Evolutionary conservation across 2,113 vertebrate genomes (phyloP), one percentile per base, ranked within the genome.

Genomic region (Setophaga petechia): DNA sequence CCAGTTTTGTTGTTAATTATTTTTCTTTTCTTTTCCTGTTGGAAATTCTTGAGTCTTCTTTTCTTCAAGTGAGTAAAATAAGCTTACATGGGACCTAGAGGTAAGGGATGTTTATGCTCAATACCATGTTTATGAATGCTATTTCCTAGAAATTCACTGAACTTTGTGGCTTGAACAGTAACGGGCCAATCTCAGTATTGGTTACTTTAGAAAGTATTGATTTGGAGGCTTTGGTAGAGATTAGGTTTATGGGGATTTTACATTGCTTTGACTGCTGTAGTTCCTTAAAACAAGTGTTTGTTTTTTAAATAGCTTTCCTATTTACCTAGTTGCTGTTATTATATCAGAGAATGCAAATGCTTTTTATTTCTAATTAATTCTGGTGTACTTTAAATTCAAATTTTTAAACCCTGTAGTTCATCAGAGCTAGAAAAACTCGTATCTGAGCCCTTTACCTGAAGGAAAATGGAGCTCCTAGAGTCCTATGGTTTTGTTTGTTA

Each of bases 1-100:
- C 3, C 0, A 1, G 15, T 12, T 23, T 2, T 46, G 5, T 6
- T 12, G 2, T 7, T 58, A 11, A 4, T 10, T 24, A 4, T 19
- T 12, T 57, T 6, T 57, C 21, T 49, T 12, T 15, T 8, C 3
- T 35, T 62, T 59, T 28, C 15, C 4, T 31, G 6, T 1, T 78
- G 44, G 49, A 58, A 75, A 6, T 59, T 18, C 27, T 63, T 18
- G 9, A 37, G 6, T 54, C 15, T 11, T 73, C 46, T 52, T 54
- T 24, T 5, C 16, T 69, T 59, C 33, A 17, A 13, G 39, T 11
- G 30, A 47, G 31, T 33, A 8, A 71, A 76, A 37, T 17, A 27
- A 82, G 14, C 3, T 75, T 2, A 1, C 0, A 0, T 10, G 33
- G 24, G 23, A 31, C 4, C 8, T 43, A 5, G 10, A 28, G 41